Percentiles rank a stretch among this genome's conserved stretches.
Evolutionary conservation across 1,140 invertebrate genomes (phyloP).

Genomic region (Cotesia vestalis): DNA sequence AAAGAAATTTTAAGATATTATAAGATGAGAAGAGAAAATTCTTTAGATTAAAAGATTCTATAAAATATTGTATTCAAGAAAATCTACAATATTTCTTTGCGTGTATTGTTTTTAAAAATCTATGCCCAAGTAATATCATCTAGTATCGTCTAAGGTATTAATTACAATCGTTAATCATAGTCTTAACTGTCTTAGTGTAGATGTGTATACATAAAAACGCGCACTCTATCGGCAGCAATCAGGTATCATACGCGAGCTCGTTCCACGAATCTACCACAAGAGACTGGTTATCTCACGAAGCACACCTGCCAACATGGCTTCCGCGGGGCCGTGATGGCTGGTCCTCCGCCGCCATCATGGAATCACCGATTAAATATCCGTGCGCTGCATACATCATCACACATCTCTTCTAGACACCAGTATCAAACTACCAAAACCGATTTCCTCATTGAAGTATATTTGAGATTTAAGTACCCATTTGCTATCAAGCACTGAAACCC

Average conservation of each 20-base stretch:
- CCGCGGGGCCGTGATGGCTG: constrained; percentile 65
- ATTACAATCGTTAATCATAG: no score
- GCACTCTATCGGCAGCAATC: constrained; percentile 36
- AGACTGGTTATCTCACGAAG: constrained; percentile 45
- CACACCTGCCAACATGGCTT: constrained; percentile 68
- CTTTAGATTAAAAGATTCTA: no score
- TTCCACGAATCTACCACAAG: constrained; percentile 39
- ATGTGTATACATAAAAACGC: constrained; percentile 19
- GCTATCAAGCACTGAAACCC: no score
- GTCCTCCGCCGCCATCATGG: constrained; percentile 62
- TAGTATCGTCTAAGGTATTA: no score
- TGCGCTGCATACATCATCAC: constrained; percentile 42
- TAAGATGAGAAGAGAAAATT: no score
- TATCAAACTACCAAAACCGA: neutral
- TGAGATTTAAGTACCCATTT: no score
- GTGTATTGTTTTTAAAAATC: constrained; percentile 24
- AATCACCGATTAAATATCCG: constrained; percentile 50
- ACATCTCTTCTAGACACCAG: neutral
- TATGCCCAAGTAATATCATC: neutral
- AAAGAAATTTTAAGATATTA: no score
- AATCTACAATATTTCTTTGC: no score
- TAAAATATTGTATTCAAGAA: no score
- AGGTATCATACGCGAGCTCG: constrained; percentile 28
- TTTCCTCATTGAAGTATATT: no score
- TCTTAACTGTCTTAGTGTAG: no score